Percentiles rank a stretch among this genome's conserved stretches.
Evolutionary conservation across 2,797 vertebrate species (phyloP).

Genomic region (Spinus olivaceus): DNA sequence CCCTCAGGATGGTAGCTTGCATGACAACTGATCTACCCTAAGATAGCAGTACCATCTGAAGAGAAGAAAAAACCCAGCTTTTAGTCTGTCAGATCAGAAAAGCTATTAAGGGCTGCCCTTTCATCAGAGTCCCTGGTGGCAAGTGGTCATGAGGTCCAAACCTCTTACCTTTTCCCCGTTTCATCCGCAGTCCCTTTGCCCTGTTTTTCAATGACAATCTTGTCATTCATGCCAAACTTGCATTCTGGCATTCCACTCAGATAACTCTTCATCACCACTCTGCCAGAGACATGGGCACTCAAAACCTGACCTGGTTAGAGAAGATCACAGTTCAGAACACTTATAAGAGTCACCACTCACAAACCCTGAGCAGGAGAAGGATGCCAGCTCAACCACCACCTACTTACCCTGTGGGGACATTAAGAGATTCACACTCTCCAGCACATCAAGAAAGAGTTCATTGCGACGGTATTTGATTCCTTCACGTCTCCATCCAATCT

Average conservation of each 20-base stretch:
- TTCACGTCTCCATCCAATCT: conserved; percentile 97
- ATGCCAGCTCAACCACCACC: background rate
- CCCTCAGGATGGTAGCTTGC: background rate
- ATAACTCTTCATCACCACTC: conserved; percentile 99
- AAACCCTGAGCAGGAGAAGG: background rate
- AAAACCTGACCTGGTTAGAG: conserved; percentile 89
- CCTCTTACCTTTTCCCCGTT: conserved; percentile 91
- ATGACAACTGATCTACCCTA: background rate
- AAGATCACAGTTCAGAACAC: background rate
- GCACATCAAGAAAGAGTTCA: conserved; percentile 95
- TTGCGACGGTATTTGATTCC: conserved; percentile 99
- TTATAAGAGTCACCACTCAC: background rate
- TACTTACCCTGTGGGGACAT: conserved; percentile 95
- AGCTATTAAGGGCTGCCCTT: background rate
- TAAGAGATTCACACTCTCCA: conserved; percentile 97
- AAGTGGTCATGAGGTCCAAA: background rate
- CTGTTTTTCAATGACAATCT: conserved; percentile 99
- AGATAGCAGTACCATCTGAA: background rate
- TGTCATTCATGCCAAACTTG: conserved; percentile 99
- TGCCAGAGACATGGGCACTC: conserved; percentile 96
- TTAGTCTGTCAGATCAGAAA: background rate
- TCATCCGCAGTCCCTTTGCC: conserved; percentile 95
- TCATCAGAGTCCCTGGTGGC: background rate
- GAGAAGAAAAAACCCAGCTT: background rate
- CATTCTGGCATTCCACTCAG: conserved; percentile 99